Conservation (phyloP, 2,113 vertebrate genomes). For the Climacteris rufus region DNA sequence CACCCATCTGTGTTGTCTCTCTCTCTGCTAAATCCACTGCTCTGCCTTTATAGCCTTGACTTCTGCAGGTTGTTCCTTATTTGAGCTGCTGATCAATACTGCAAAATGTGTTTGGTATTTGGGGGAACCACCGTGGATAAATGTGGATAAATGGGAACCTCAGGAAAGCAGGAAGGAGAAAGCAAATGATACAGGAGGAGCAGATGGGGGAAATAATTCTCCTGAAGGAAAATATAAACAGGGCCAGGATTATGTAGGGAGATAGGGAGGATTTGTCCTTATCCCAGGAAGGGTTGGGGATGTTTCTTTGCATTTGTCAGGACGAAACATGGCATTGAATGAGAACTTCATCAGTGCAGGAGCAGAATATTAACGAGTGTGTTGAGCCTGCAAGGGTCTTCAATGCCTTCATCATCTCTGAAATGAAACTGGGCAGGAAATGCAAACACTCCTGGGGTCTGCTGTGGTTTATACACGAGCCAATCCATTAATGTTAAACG, state of each 20-base stretch:
- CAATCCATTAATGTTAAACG: not conserved
- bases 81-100: not conserved
- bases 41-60: not conserved
- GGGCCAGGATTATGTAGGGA: not conserved
- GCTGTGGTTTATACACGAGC: fast-evolving
- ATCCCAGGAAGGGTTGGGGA: not conserved
- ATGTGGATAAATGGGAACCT: not conserved
- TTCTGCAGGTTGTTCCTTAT: not conserved
- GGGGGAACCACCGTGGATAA: not conserved
- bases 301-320: not conserved
- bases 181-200: not conserved
- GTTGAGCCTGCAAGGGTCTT: not conserved
- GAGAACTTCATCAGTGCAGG: not conserved
- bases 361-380: not conserved
- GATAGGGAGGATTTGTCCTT: not conserved
- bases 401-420: not conserved
- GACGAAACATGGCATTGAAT: not conserved
- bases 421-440: not conserved
- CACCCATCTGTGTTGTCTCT: not conserved
- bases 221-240: not conserved
- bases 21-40: too few relatives aligned
- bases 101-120: not conserved
- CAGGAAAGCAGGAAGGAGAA: not conserved
- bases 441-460: not conserved
- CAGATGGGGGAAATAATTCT: not conserved